Base-by-base conservation (phyloP, 2,797 vertebrate species). In the Chromis chromis region DNA sequence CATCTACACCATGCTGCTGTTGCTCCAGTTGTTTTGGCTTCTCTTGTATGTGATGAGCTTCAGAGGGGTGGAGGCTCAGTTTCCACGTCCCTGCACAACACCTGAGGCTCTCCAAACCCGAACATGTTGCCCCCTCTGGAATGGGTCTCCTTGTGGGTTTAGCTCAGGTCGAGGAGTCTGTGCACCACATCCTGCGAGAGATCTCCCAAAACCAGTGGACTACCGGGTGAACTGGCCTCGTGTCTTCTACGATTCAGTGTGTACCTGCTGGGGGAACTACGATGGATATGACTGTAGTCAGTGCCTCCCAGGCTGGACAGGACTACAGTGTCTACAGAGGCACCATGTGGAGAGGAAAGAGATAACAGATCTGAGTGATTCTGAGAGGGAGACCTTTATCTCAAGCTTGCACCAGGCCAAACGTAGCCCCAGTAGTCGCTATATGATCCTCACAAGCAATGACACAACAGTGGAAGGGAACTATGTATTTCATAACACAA, bases 271-370 rank as follows among this genome's bases (percentile, higher is more conserved):
- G 39, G 78, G 66, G 6, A 78, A 76, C 54, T 83, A 58, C 22
- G 78, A 83, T 54, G 79, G 76, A 14, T 86, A 70, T 72, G 80
- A 83, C 74, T 83, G 84, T 49, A 11, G 64, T 27, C 70, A 75
- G 36, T 86, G 84, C 25, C 70, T 74, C 16, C 65, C 73, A 0
- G 80, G 84, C 13, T 78, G 64, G 58, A 79, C 4, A 36, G 79
- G 65, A 65, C 65, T 57, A 4, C 7, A 1, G 0, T 77, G 73
- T 40, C 13, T 21, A 6, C 27, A 65, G 33, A 1, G 1, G 24
- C 66, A 78, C 27, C 44, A 33, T 0, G 25, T 81, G 17, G 40
- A 56, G 25, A 78, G 70, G 50, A 77, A 84, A n/a, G 77, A 77
- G 36, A 78, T 78, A 67, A 81, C 74, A 21, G 78, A 78, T 36